phyloP scores from a whole-genome alignment of 2,888 invertebrate species.

The Agriotes lineatus region DNA sequence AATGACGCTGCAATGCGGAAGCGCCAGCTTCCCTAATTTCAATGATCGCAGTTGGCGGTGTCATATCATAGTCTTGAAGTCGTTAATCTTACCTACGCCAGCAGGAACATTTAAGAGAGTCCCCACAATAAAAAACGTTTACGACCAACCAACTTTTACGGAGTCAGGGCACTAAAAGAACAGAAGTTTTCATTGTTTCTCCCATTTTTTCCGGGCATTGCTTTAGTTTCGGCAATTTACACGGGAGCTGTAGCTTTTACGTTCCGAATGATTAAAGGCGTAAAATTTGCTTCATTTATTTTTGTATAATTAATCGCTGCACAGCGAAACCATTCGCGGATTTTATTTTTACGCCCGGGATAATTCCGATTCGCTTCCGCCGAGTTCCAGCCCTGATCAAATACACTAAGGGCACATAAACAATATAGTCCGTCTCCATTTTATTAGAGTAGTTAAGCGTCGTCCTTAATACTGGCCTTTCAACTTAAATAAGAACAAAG shows the following conservation, averaged over 20 bases:
- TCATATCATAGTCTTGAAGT: constrained; percentile 20
- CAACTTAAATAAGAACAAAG: too few species aligned
- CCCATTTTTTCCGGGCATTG: constrained; percentile 24
- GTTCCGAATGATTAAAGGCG: constrained; percentile 27
- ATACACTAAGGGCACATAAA: neutral
- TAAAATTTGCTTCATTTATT: constrained; percentile 23
- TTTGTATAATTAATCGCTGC: constrained; percentile 12
- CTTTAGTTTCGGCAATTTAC: constrained; percentile 34
- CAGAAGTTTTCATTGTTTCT: constrained; percentile 37
- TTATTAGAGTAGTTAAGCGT: too few species aligned
- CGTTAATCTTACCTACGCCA: constrained; percentile 25
- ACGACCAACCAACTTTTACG: constrained; percentile 36
- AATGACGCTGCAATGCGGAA: neutral
- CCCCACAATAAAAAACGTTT: constrained; percentile 37
- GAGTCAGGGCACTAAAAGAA: constrained; percentile 28
- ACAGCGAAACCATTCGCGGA: constrained; percentile 4
- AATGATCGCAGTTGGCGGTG: constrained; percentile 20
- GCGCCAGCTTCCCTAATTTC: neutral
- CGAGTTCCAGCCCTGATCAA: neutral
- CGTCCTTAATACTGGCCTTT: too few species aligned
- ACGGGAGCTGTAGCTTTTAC: constrained; percentile 20
- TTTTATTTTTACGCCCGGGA: neutral
- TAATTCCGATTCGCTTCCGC: neutral
- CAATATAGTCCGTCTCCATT: neutral
- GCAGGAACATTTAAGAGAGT: constrained; percentile 33